Evolutionary conservation across 2,888 invertebrate genomes (phyloP).

Genomic region (Morpho achilles): DNA sequence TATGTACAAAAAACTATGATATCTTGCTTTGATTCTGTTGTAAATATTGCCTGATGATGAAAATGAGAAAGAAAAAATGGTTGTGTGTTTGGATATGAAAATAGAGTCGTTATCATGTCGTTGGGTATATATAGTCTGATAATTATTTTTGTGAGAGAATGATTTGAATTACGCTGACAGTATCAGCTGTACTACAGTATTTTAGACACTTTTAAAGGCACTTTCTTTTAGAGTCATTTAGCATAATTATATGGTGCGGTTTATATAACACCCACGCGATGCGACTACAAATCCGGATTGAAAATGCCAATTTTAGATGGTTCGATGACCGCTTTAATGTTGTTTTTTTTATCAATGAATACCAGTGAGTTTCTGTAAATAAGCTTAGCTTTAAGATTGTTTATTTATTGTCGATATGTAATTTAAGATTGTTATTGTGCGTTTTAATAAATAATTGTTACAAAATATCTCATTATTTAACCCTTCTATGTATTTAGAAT

Average conservation of each 20-base stretch:
- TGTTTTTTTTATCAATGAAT: conserved; percentile 31
- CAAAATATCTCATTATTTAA: conserved; percentile 17
- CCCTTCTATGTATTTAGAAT: conserved; percentile 11
- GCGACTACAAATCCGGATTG: conserved; percentile 11
- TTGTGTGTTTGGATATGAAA: conserved; percentile 40
- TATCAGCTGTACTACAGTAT: conserved; percentile 18
- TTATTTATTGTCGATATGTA: conserved; percentile 39
- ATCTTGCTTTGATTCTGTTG: conserved; percentile 31
- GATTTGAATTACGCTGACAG: conserved; percentile 37
- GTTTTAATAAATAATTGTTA: conserved; percentile 27
- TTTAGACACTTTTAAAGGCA: conserved; percentile 21
- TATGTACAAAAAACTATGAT: conserved; percentile 4
- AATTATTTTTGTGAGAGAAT: conserved; percentile 43
- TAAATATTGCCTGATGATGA: conserved; percentile 47
- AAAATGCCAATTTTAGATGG: conserved; percentile 43
- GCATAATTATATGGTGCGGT: conserved; percentile 23
- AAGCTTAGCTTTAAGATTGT: conserved; percentile 41
- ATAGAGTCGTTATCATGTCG: conserved; percentile 39
- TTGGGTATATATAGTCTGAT: conserved; percentile 52
- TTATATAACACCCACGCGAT: conserved; percentile 10
- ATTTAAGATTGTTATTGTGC: conserved; percentile 44
- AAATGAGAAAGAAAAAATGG: conserved; percentile 28
- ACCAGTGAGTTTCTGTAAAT: conserved; percentile 72
- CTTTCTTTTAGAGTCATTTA: conserved; percentile 43
- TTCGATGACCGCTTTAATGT: conserved; percentile 30